A percentile compares a stretch with the other conserved stretches of the same genome.
Conservation (phyloP, 1,140 invertebrate species). For the Drosophila seguyi region DNA sequence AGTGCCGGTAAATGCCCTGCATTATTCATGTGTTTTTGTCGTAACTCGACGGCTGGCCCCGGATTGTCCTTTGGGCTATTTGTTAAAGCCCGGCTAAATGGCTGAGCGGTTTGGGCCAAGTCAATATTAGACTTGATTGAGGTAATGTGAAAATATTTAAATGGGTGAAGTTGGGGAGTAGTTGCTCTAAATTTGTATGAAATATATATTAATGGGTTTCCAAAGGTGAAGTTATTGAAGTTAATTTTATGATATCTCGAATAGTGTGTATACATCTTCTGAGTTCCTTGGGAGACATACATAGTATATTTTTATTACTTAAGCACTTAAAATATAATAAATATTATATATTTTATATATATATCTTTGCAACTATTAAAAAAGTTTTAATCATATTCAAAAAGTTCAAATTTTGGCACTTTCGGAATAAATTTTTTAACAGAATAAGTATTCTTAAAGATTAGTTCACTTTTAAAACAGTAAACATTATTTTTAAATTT, state of each 20-base stretch:
- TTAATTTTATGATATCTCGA: background rate
- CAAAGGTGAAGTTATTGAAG: background rate
- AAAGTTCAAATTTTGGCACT: too few species aligned
- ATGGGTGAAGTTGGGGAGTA: background rate
- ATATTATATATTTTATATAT: too few species aligned
- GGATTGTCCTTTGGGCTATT: slow-evolving; percentile 41
- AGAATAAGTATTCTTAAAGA: too few species aligned
- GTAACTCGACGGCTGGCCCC: slow-evolving; percentile 25
- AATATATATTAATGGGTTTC: background rate
- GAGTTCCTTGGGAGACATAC: too few species aligned
- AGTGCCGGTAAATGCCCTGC: slow-evolving; percentile 39
- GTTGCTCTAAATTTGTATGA: background rate
- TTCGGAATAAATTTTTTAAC: too few species aligned
- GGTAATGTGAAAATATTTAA: slow-evolving; percentile 23
- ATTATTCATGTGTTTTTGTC: slow-evolving; percentile 65
- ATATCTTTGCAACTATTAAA: too few species aligned
- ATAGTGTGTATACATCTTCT: background rate
- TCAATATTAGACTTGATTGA: slow-evolving; percentile 21
- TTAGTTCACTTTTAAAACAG: too few species aligned
- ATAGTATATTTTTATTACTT: too few species aligned
- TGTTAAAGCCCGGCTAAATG: slow-evolving; percentile 15
- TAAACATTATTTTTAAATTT: too few species aligned
- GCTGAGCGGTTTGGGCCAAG: slow-evolving; percentile 10
- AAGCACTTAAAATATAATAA: too few species aligned
- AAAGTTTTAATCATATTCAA: too few species aligned